Base-by-base conservation (phyloP, 2,113 vertebrate genomes). In the Siphamia tubifer region DNA sequence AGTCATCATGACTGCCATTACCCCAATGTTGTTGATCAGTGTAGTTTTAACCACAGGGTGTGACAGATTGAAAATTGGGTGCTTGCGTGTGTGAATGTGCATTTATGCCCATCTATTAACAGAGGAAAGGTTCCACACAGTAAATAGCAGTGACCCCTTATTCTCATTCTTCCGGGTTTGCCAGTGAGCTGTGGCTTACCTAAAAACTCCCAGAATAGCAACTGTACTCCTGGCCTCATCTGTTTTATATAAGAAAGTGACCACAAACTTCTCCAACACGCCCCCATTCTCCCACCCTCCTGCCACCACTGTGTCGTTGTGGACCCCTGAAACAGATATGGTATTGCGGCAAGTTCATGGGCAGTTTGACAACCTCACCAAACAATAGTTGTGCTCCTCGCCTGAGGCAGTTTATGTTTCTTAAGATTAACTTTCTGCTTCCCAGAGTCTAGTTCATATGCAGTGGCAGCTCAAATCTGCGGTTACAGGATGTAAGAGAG, bases 221-320 rank as follows among this genome's bases (percentile, higher is more conserved):
- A 32, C 74, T 77, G 43, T 68, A 55, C 66, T 68, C 69, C 68
- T 56, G 40, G 13, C 56, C 69, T 89, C 85, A 90, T 93, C 91
- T 93, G 89, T 86, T 87, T 91, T 79, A 45, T 67, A 79, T 92
- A 87, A 90, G 79, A 73, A 39, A 65, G 68, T 1, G 16, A 78
- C 84, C 88, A 64, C 90, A 89, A 70, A 80, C 69, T 48, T 71
- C 75, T 79, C 43, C 57, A 70, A 12, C 48, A 52, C 23, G 2
- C 48, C 52, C 64, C 36, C 42, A 10, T 48, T 67, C 77, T 68
- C 74, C 69, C 63, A 70, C 66, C 61, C 79, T 74, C 69, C 72
- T 38, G 51, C 79, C 69, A 75, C 19, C 35, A 48, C 60, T 40
- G 60, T 74, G 68, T 83, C 52, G 15, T 66, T 32, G 61, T 44